Percentiles rank a stretch among this genome's conserved stretches.
Conservation (phyloP, 1,140 invertebrate species). For the Drosophila mauritiana region DNA sequence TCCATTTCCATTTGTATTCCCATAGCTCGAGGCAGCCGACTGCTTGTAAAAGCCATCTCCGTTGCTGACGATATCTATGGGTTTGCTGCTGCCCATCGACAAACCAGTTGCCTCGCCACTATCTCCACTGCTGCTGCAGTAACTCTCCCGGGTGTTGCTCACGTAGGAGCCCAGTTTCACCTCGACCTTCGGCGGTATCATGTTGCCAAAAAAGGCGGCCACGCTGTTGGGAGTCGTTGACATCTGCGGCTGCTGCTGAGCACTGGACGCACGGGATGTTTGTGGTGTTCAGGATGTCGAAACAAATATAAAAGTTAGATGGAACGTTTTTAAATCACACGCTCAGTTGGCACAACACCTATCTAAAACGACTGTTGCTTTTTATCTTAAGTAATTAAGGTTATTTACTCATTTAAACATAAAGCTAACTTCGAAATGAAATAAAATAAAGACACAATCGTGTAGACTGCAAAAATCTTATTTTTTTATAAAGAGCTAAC, state of each 20-base stretch:
- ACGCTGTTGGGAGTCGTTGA: constrained; percentile 72
- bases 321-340: not conserved
- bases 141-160: constrained; percentile 51
- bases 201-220: constrained; percentile 79
- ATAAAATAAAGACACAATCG: no score
- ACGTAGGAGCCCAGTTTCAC: constrained; percentile 66
- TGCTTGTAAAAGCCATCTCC: constrained; percentile 53
- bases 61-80: constrained; percentile 74
- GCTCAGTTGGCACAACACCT: no score
- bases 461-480: no score
- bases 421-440: no score
- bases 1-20: constrained; percentile 42
- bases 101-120: constrained; percentile 40
- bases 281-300: constrained; percentile 56
- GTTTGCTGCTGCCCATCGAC: constrained; percentile 40
- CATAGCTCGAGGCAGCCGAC: constrained; percentile 33
- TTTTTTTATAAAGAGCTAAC: no score
- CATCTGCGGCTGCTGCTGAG: constrained; percentile 50
- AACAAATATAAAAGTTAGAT: not conserved
- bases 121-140: constrained; percentile 67
- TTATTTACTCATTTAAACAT: no score
- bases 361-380: no score
- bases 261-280: constrained; percentile 56
- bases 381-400: no score
- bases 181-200: constrained; percentile 82